Conservation (phyloP, 2,797 vertebrate genomes). For the Girardinus metallicus region DNA sequence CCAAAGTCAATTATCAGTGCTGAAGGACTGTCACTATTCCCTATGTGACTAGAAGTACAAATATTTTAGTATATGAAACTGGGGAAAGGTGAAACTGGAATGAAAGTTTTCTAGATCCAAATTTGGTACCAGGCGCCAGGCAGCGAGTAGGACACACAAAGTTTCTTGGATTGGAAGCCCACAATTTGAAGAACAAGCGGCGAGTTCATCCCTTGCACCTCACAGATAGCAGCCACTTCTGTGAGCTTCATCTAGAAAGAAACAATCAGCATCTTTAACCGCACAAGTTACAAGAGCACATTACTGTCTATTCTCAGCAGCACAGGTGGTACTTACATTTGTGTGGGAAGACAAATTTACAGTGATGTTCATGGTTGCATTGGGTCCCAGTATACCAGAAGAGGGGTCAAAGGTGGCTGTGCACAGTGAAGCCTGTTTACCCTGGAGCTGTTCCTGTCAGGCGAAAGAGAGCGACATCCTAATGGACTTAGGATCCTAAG, state of each 20-base stretch:
- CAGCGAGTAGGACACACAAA: constrained; percentile 82
- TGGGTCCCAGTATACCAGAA: constrained; percentile 83
- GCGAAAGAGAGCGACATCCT: constrained; percentile 1
- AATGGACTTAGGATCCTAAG: background rate
- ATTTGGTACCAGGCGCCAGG: constrained; percentile 59
- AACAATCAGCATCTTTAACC: background rate
- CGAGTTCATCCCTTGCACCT: constrained; percentile 84
- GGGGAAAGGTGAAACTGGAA: background rate
- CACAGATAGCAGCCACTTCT: constrained; percentile 83
- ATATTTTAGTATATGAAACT: background rate
- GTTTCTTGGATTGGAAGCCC: constrained; percentile 78
- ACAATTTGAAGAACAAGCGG: constrained; percentile 84
- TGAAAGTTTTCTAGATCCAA: background rate
- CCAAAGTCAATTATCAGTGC: constrained; percentile 86
- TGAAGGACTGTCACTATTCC: constrained; percentile 10
- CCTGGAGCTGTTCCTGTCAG: constrained; percentile 74
- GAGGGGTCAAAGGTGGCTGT: constrained; percentile 74
- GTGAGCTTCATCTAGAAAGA: constrained; percentile 81
- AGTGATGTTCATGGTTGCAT: constrained; percentile 79
- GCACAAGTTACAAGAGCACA: background rate
- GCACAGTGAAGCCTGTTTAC: constrained; percentile 82
- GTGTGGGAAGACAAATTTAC: constrained; percentile 79
- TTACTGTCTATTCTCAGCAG: background rate
- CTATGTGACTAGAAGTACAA: constrained; percentile 52
- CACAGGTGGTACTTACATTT: constrained; percentile 71